Evolutionary conservation across 2,888 invertebrate genomes (phyloP).

Genomic region (Pandemis heparana): DNA sequence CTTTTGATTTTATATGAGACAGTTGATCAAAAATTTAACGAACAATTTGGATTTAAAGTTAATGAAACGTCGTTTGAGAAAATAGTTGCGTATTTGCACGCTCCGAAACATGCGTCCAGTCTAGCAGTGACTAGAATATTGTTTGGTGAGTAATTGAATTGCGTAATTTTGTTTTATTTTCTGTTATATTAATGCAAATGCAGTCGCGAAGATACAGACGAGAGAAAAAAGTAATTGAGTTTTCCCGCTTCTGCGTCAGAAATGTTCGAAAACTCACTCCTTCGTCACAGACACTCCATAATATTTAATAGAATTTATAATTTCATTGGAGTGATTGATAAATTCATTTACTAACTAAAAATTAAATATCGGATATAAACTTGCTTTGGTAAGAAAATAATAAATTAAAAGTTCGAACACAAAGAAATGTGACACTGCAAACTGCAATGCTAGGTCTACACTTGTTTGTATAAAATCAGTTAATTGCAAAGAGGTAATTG

Average conservation of each 20-base stretch:
- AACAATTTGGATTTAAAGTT: constrained; percentile 69
- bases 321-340: too few relatives aligned
- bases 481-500: not conserved
- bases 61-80: constrained; percentile 67
- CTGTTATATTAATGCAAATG: too few relatives aligned
- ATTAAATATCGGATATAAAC: too few relatives aligned
- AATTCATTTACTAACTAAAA: too few relatives aligned
- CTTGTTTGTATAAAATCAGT: not conserved
- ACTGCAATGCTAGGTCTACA: not conserved
- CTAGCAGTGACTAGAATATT: constrained; percentile 92
- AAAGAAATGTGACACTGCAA: not conserved
- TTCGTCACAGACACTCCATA: too few relatives aligned
- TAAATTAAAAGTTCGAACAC: not conserved
- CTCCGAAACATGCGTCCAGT: constrained; percentile 90
- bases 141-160: constrained; percentile 88
- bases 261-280: too few relatives aligned
- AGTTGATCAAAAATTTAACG: constrained; percentile 56
- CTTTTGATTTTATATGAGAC: constrained; percentile 44
- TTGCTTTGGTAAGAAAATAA: too few relatives aligned
- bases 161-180: not conserved
- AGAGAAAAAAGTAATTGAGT: too few relatives aligned
- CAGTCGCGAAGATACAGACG: too few relatives aligned
- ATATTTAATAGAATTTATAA: too few relatives aligned
- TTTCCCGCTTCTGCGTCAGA: too few relatives aligned
- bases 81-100: constrained; percentile 85